phyloP scores from a whole-genome alignment of 2,888 invertebrate genomes.

The Bugulina stolonifera region DNA sequence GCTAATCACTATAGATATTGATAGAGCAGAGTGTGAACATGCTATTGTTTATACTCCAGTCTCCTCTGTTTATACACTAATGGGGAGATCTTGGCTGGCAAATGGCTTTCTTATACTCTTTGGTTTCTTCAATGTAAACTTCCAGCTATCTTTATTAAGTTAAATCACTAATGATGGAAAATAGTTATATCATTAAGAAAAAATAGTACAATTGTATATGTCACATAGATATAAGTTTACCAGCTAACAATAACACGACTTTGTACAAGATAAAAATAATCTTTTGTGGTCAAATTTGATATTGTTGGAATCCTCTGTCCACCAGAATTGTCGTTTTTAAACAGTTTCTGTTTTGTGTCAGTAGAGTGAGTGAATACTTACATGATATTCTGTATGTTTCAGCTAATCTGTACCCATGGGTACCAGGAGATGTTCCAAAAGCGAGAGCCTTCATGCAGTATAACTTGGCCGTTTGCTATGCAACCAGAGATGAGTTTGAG shows the following conservation, averaged over 20 bases:
- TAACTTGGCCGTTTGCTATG: slow-evolving; percentile 71
- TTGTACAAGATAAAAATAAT: too few relatives aligned
- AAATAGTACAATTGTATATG: too few relatives aligned
- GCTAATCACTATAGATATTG: neutral
- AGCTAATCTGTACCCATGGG: slow-evolving; percentile 56
- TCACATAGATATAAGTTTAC: too few relatives aligned
- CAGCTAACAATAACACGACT: too few relatives aligned
- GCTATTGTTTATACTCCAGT: neutral
- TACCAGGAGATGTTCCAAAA: slow-evolving; percentile 61
- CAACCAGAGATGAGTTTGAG: slow-evolving; percentile 68
- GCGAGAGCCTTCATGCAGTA: slow-evolving; percentile 70
- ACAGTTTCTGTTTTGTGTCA: neutral
- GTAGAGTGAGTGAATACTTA: neutral
- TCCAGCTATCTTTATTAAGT: neutral
- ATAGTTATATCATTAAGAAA: neutral
- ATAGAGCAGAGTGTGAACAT: neutral
- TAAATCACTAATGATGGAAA: neutral
- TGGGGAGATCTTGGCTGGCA: neutral
- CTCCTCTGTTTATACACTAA: neutral
- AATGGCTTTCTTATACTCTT: neutral
- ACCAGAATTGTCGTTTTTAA: too few relatives aligned
- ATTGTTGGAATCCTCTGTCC: neutral
- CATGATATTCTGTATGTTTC: slow-evolving; percentile 24
- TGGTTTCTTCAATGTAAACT: neutral
- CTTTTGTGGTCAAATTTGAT: neutral